Conservation (phyloP, 2,113 vertebrate species). For the Myocastor coypus region DNA sequence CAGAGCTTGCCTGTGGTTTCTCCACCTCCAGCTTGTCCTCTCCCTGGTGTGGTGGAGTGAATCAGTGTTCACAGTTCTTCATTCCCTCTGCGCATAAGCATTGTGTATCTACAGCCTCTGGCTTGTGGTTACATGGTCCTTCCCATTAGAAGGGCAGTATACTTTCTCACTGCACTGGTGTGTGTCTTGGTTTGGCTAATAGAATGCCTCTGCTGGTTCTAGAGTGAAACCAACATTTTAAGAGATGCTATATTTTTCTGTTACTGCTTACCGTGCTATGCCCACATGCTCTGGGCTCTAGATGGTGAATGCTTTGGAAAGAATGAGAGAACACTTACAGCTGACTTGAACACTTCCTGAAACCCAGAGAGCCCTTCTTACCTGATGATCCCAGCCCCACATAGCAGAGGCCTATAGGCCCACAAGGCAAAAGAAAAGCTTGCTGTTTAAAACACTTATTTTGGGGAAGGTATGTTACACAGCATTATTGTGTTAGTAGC, state of each 20-base stretch:
- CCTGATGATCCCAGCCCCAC: not conserved
- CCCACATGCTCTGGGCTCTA: not conserved
- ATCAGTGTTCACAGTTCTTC: slow-evolving; percentile 42
- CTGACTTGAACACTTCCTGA: not conserved
- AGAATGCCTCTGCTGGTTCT: not conserved
- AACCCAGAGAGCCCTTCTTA: not conserved
- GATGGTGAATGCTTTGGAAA: not conserved
- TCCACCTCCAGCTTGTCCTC: slow-evolving; percentile 37
- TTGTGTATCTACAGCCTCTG: not conserved
- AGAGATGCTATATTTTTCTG: not conserved
- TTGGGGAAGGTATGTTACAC: slow-evolving; percentile 45
- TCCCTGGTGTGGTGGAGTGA: not conserved
- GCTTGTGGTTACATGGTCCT: not conserved
- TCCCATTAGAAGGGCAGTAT: not conserved
- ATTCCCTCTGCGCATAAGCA: not conserved
- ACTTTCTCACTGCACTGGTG: not conserved
- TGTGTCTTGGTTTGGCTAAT: not conserved
- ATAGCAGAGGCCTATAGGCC: not conserved
- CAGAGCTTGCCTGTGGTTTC: slow-evolving; percentile 38
- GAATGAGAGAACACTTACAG: not conserved
- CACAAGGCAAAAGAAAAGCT: not conserved
- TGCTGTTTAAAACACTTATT: not conserved
- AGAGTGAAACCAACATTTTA: not conserved
- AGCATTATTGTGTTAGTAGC: not conserved
- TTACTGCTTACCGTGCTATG: not conserved